Percentiles rank a stretch among this genome's conserved stretches.
phyloP scores from a whole-genome alignment of 2,888 invertebrate genomes.

The Lepidocyrtoides sp. region DNA sequence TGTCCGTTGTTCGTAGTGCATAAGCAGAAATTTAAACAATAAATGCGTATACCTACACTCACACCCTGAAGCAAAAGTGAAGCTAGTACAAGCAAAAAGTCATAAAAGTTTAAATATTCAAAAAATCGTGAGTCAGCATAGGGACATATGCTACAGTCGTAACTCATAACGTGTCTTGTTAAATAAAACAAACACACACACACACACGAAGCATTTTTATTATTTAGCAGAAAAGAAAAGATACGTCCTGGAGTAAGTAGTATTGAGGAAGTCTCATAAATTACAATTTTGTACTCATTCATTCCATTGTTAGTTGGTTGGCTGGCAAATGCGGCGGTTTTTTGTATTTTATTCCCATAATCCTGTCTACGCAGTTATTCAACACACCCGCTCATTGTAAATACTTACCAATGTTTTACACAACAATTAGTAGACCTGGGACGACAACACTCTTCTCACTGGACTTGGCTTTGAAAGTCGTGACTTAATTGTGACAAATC shows the following conservation, averaged over 20 bases:
- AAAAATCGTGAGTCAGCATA: slow-evolving; percentile 31
- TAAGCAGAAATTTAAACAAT: no score
- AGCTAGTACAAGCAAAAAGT: not conserved
- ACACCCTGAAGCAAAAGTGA: not conserved
- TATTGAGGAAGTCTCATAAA: slow-evolving; percentile 69
- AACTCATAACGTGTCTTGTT: not conserved
- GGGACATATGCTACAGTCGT: not conserved
- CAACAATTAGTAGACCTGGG: not conserved
- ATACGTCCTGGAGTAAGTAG: slow-evolving; percentile 1
- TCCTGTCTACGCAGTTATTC: not conserved
- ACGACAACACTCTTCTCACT: not conserved
- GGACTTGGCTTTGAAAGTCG: slow-evolving; percentile 25
- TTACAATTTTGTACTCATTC: slow-evolving; percentile 57
- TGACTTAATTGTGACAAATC: slow-evolving; percentile 31
- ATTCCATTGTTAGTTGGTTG: not conserved
- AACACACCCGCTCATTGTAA: not conserved
- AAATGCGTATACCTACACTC: not conserved
- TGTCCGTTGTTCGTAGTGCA: no score
- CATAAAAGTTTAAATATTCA: not conserved
- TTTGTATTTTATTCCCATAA: slow-evolving; percentile 12
- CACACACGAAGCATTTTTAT: not conserved
- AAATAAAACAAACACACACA: not conserved
- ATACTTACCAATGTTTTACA: not conserved
- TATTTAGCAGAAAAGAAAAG: slow-evolving; percentile 14
- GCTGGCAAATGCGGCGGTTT: not conserved